Base-by-base conservation (phyloP, 2,888 invertebrate species). In the Athalia circularis region DNA sequence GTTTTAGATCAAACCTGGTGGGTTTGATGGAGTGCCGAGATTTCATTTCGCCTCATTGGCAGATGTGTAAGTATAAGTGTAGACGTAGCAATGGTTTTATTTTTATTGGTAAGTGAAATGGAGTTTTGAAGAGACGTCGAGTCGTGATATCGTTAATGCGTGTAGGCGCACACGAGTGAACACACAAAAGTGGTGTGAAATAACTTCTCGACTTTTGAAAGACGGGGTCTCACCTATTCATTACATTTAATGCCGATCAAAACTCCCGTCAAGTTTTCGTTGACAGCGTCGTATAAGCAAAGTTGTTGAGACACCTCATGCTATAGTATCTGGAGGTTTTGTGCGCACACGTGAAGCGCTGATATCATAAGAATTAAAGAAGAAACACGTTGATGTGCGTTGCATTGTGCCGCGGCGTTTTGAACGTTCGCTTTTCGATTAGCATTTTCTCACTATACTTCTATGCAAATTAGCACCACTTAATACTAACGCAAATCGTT, bases 401-500 rank as follows among this genome's bases (percentile, higher is more conserved):
- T 59, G 57, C 59, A 72, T 72, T 47, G 59, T 47, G n/a, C 72
- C 8, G 72, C 6, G 13, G 72, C 45, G 6, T 5, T 15, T 6
- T 59, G 7, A 47, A 62, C 45, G 59, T 59, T 45, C 47, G 59
- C 52, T 72, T 29, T 2, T 29, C 29, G 29, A 29, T 29, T 29
- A 29, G 29, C 29, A 29, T 29, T 29, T 29, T 29, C 29, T 29
- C 2, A 59, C 72, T 72, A 64, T 62, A 62, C 64, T 75, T 75
- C 13, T 75, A 75, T 62, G 75, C 62, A 75, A 75, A 75, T 75
- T n/a, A 62, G 50, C 50, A 52, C 52, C 50, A 43, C 50, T 75
- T 64, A 48, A 75, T 43, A 75, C 64, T 45, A n/a, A 57, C 62
- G 75, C 61, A 62, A 75, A 75, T 75, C 64, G 50, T 75, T 43